Conservation (phyloP, 2,797 vertebrate species). For the Microchirus variegatus region DNA sequence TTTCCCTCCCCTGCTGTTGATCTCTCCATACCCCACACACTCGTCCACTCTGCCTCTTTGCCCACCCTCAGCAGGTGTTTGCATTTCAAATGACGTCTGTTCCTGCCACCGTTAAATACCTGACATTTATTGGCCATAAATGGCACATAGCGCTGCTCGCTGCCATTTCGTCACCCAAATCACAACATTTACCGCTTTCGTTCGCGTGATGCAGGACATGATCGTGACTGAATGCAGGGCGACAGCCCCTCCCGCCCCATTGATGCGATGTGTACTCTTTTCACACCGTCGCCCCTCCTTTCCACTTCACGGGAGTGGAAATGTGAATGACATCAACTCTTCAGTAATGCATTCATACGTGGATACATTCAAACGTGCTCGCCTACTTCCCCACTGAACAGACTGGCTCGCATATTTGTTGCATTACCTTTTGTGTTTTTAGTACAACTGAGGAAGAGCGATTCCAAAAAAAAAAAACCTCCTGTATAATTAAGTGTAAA, state of each 20-base stretch:
- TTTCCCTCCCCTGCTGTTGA: slow-evolving; percentile 56
- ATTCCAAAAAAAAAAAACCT: too few species aligned
- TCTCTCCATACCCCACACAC: slow-evolving; percentile 38
- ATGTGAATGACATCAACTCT: slow-evolving; percentile 34
- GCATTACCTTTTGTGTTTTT: too few species aligned
- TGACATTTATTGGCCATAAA: slow-evolving; percentile 38
- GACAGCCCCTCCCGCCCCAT: slow-evolving; percentile 14
- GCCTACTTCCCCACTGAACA: not conserved
- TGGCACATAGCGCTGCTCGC: slow-evolving; percentile 16
- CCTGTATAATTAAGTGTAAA: too few species aligned
- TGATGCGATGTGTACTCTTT: not conserved
- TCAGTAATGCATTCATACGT: slow-evolving; percentile 14
- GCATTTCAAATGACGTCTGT: slow-evolving; percentile 42
- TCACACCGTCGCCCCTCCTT: slow-evolving; percentile 11
- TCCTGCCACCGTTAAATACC: slow-evolving; percentile 34
- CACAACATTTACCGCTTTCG: not conserved
- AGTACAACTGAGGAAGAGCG: too few species aligned
- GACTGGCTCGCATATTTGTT: slow-evolving; percentile 14
- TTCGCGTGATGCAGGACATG: not conserved
- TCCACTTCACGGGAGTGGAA: slow-evolving; percentile 20
- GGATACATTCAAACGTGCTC: slow-evolving; percentile 34
- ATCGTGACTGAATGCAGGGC: not conserved
- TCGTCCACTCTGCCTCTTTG: slow-evolving; percentile 36
- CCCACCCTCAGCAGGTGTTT: slow-evolving; percentile 45
- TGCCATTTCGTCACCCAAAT: slow-evolving; percentile 15